Base-by-base conservation (phyloP, 2,888 invertebrate genomes). In the Galerucella calmariensis region DNA sequence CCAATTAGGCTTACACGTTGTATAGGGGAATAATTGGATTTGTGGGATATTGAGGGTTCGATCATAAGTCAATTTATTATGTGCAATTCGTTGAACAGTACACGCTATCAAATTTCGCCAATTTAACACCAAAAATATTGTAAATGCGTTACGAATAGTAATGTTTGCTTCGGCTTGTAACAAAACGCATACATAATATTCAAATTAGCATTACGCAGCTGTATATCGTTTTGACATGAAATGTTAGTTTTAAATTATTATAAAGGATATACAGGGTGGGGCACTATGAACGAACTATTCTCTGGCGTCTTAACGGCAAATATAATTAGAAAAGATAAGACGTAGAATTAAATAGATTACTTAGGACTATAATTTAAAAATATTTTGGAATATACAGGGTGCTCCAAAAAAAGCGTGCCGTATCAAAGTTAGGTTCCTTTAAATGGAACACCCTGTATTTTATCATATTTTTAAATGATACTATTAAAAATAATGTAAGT, bases 1-100 rank as follows among this genome's bases (percentile, higher is more conserved):
- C 11, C 16, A 58, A 58, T 58, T 14, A 24, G 12, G 11, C 8
- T 58, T 58, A 24, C 58, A 58, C 20, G 58, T 58, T 58, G 20
- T 58, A n/a, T n/a, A 8, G 8, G 35, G 9, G 9, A 41, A 41
- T 58, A 58, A 58, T 58, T 58, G 58, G 58, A 58, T 58, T 58
- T 58, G 58, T 16, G 16, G 2, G 58, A 58, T 24, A 24, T 24
- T 58, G 58, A 24, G 24, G 24, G 58, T 58, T 58, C 58, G n/a
- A 58, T 58, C 58, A 58, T 20, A 58, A 24, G 58, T 58, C 58
- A 58, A 58, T 58, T 58, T 58, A 20, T 58, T 58, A 12, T 20
- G 58, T 24, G 4, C 24, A 24, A n/a, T 20, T 10, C 58, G 12
- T 24, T 58, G 20, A 58, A 58, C 4, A 4, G 24, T 58, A 24